A percentile compares a stretch with the other conserved stretches of the same genome.
These are phyloP conservation scores for Stylophora pistillata DNA, from an alignment of 64 coral and sea anemone genomes.

Conservation along the genomic window DNA sequence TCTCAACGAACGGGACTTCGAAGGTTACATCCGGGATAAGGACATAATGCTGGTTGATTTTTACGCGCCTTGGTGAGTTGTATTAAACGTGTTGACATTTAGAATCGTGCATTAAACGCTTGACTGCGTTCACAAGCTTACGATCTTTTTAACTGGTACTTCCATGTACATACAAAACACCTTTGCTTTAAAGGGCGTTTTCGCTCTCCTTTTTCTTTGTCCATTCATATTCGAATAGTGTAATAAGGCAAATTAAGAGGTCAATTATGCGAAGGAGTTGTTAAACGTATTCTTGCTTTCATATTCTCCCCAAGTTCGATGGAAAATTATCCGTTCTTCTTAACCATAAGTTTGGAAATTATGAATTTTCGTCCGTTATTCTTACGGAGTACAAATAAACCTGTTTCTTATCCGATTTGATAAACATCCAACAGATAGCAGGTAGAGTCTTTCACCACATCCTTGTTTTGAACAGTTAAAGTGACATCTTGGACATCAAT, in stretches of 20 bases:
- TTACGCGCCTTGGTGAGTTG: constrained; percentile 82
- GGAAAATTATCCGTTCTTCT: too few species aligned
- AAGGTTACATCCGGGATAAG: constrained; percentile 65
- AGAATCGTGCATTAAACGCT: constrained; percentile 17
- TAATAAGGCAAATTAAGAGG: not conserved
- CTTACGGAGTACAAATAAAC: too few species aligned
- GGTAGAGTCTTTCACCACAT: too few species aligned
- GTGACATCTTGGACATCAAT: too few species aligned
- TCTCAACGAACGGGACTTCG: constrained; percentile 72
- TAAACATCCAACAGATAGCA: too few species aligned
- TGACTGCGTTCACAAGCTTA: constrained; percentile 3
- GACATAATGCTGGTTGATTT: constrained; percentile 93
- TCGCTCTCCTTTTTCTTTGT: not conserved
- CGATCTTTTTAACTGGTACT: not conserved
- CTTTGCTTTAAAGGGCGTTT: not conserved
- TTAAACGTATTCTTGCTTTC: too few species aligned
- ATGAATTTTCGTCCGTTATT: too few species aligned
- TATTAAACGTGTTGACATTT: not conserved
- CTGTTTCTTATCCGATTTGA: too few species aligned
- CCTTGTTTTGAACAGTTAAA: too few species aligned
- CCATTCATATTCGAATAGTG: not conserved
- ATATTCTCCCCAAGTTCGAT: too few species aligned
- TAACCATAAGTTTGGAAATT: too few species aligned
- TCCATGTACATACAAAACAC: not conserved
- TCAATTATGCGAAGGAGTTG: too few species aligned